phyloP scores from a whole-genome alignment of 2,797 vertebrate species.

The Ptychobarbus kaznakovi region DNA sequence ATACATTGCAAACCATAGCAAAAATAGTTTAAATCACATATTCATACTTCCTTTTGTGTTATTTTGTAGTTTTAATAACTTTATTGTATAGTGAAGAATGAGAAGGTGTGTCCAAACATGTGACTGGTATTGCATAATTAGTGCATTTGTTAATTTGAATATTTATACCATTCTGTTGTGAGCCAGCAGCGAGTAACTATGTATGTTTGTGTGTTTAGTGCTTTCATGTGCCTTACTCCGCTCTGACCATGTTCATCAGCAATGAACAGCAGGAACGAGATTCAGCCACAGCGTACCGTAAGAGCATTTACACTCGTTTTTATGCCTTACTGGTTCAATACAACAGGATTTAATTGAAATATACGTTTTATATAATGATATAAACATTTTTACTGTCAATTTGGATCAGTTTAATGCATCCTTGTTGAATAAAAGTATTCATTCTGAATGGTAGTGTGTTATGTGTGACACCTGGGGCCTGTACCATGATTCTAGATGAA shows the following conservation, averaged over 20 bases:
- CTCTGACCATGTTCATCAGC: conserved; percentile 98
- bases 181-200: background rate
- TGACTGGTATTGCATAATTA: background rate
- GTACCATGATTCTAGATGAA: too few species aligned
- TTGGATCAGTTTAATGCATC: too few species aligned
- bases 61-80: background rate
- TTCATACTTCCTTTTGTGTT: background rate
- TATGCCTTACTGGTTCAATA: background rate
- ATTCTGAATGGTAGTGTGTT: too few species aligned
- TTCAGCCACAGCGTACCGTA: conserved; percentile 94
- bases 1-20: background rate
- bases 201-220: conserved; percentile 78
- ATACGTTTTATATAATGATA: too few species aligned
- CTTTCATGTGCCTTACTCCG: conserved; percentile 95
- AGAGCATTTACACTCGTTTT: conserved; percentile 30
- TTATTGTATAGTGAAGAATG: background rate
- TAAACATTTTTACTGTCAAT: too few species aligned
- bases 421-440: too few species aligned
- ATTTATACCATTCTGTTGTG: background rate
- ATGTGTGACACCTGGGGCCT: too few species aligned
- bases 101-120: background rate
- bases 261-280: conserved; percentile 91
- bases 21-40: background rate
- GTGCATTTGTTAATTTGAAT: background rate
- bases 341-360: too few species aligned